Conservation (phyloP, 1,140 invertebrate genomes). For the Liolophura sinensis region DNA sequence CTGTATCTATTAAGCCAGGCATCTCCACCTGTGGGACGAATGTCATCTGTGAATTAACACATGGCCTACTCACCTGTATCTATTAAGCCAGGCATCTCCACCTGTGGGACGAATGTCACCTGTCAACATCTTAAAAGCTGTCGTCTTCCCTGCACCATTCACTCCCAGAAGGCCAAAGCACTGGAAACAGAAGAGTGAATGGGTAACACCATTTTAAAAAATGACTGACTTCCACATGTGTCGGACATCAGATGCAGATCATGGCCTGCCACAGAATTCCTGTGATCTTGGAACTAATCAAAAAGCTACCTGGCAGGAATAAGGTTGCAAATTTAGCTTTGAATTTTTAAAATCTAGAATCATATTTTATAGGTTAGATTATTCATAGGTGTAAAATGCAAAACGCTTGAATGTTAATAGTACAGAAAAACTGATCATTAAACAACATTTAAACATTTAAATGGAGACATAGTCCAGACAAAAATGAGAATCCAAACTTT, state of each 20-base stretch:
- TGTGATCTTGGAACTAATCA: too few relatives aligned
- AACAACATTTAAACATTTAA: neutral
- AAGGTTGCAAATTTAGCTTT: too few relatives aligned
- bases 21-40: too few relatives aligned
- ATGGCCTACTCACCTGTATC: slow-evolving; percentile 49
- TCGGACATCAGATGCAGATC: too few relatives aligned
- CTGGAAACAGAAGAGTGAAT: slow-evolving; percentile 46
- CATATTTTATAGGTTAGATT: too few relatives aligned
- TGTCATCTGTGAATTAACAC: too few relatives aligned
- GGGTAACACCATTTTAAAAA: neutral
- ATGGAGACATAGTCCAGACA: neutral
- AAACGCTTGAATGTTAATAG: neutral
- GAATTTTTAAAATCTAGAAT: too few relatives aligned
- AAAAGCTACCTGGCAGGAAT: too few relatives aligned
- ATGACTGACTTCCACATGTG: too few relatives aligned
- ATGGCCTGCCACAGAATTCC: too few relatives aligned
- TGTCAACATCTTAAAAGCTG: slow-evolving; percentile 81
- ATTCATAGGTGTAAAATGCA: too few relatives aligned
- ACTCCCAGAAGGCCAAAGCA: slow-evolving; percentile 84
- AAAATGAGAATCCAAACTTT: neutral
- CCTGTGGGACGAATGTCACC: slow-evolving; percentile 67
- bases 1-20: too few relatives aligned
- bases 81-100: slow-evolving; percentile 64
- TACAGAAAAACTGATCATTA: neutral
- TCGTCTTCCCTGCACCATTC: slow-evolving; percentile 89